Evolutionary conservation across 1,140 invertebrate species (phyloP), one percentile per base, ranked within the genome.

Genomic region (Brachionus paranguensis): DNA sequence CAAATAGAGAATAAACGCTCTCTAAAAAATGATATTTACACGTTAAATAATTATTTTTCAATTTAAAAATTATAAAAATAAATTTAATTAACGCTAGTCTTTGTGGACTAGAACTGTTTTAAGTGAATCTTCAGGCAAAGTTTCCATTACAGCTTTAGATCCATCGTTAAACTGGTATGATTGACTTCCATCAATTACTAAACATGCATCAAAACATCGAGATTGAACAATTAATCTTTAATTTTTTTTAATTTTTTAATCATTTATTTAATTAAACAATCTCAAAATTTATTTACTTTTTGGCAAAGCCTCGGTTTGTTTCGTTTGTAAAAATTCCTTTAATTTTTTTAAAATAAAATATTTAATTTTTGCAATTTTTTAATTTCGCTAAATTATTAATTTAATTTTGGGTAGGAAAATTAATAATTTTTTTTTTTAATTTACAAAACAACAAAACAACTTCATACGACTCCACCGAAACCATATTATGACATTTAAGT

Each of bases 131-230:
- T 96, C 93, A 0, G 94, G 93, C 85, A 93, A 89, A 33, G 94
- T 93, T 89, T 96, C 94, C 11, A 99, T 89, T 24, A 93, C 88
- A 0, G 95, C 96, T 85, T 93, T 92, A 0, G 95, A 93, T 3
- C 97, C 97, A 88, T 97, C 95, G 89, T 98, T 98, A 89, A 99
- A 99, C 0, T 93, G 92, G 87, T 95, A 96, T 0, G 95, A 95
- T 8, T 97, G 93, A 78, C 95, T 95, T 20, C 97, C 97, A 90
- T 99, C 97, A n/a, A 99, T 92, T 0, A 98, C 96, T 11, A 99
- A 89, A 87, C 93, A 94, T 0, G 95, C 97, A 90, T 99, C 95
- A 85, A 94, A 94, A 91, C 97, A 99, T 81, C 95, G 92, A 1
- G 96, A 98, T 86, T 93, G 92, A 0, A 98, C 92, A 79, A 92